Percentiles rank a stretch among this genome's conserved stretches.
Evolutionary conservation across 2,113 vertebrate species (phyloP).

Genomic region (human): GRCh38 chr1:7249501-7250000

Average conservation of each 20-base stretch:
- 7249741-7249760: background rate
- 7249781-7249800: background rate
- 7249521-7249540: slow-evolving; percentile 99
- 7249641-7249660: background rate
- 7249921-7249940: background rate
- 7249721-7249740: background rate
- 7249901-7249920: background rate
- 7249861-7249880: background rate
- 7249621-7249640: slow-evolving; percentile 92
- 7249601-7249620: slow-evolving; percentile 99
- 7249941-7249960: background rate
- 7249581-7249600: slow-evolving; percentile 99
- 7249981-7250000: background rate
- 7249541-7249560: slow-evolving; percentile 99
- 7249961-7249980: rapidly evolving
- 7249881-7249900: background rate
- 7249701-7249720: rapidly evolving
- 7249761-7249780: background rate
- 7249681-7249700: background rate
- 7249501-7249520: slow-evolving; percentile 99
- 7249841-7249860: rapidly evolving
- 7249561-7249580: slow-evolving; percentile 99
- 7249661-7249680: rapidly evolving
- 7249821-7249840: rapidly evolving
- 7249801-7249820: background rate